Base-by-base conservation (phyloP, 2,113 vertebrate species). In the Labrus mixtus region DNA sequence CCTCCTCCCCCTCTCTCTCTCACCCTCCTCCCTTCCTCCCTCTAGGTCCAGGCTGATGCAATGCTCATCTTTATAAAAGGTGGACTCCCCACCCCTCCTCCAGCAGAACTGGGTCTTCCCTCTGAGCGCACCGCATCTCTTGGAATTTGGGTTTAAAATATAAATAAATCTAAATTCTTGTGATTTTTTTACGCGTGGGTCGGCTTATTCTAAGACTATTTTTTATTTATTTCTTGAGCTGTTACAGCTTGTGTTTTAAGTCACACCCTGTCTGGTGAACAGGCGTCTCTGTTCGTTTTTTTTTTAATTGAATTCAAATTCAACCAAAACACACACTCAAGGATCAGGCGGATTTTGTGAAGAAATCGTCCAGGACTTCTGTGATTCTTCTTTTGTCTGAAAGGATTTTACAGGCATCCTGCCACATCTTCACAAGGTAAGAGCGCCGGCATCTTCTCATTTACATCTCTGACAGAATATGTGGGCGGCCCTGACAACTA, bases 41-140 rank as follows among this genome's bases (percentile, higher is more conserved):
- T 17, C 15, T 48, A 8, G 60, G 6, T 54, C 1, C 0, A 0
- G 82, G 92, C 93, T 93, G 94, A 95, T 95, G 93, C 93, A 95
- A 95, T 43, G 81, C 84, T 63, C 57, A 68, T 83, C 69, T 78
- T 70, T 90, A 91, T 87, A 92, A 93, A 93, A 86, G 76, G 77
- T 17, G 51, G 61, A 23, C 84, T 66, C 78, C 62, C 50, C 61
- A 61, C 79, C 72, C 61, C 74, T 78, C 78, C 80, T 80, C 23
- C 23, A 73, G 19, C 79, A 86, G 82, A 90, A 36, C 66, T 19
- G 46, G 36, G 2, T 65, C 57, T 67, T 63, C 23, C 70, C 15
- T 57, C 51, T 16, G n/a, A 63, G 29, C 43, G n/a, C 43, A 4
- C 0, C 36, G 25, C 70, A 41, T 69, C 82, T 65, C 64, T 56